Conservation (phyloP, 2,888 invertebrate genomes). For the Caenorhabditis sinica region DNA sequence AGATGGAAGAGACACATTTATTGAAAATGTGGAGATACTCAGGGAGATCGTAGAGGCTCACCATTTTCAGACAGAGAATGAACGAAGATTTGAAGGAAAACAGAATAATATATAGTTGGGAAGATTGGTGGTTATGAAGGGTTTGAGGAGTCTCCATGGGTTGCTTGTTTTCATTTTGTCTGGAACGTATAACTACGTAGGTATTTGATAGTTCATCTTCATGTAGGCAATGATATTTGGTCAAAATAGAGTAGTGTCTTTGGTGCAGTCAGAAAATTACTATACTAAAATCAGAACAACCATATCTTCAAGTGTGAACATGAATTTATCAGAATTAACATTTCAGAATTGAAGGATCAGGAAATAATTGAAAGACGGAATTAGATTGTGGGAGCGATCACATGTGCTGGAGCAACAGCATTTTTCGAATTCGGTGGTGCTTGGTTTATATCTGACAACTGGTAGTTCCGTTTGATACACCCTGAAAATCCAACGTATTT, state of each 20-base stretch:
- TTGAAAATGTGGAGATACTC: conserved; percentile 21
- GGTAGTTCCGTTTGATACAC: not conserved
- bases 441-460: not conserved
- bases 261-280: too few relatives aligned
- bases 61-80: conserved; percentile 3
- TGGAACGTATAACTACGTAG: too few relatives aligned
- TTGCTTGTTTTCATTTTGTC: too few relatives aligned
- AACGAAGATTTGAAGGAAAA: not conserved
- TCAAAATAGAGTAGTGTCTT: not conserved
- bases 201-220: too few relatives aligned
- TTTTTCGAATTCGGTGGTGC: conserved; percentile 24
- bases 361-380: too few relatives aligned
- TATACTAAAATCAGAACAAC: too few relatives aligned
- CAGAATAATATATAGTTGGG: not conserved
- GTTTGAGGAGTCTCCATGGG: not conserved
- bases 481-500: not conserved
- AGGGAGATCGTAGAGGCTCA: conserved; percentile 9
- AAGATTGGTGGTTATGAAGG: not conserved
- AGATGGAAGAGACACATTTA: not conserved
- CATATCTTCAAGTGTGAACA: too few relatives aligned
- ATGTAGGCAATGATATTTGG: too few relatives aligned
- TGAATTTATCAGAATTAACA: too few relatives aligned
- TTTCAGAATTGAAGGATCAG: too few relatives aligned
- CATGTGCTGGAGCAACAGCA: not conserved
- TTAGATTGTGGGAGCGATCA: not conserved